Percentiles rank a stretch among this genome's conserved stretches.
phyloP scores from a whole-genome alignment of 2,113 vertebrate species.

The Setophaga petechia region DNA sequence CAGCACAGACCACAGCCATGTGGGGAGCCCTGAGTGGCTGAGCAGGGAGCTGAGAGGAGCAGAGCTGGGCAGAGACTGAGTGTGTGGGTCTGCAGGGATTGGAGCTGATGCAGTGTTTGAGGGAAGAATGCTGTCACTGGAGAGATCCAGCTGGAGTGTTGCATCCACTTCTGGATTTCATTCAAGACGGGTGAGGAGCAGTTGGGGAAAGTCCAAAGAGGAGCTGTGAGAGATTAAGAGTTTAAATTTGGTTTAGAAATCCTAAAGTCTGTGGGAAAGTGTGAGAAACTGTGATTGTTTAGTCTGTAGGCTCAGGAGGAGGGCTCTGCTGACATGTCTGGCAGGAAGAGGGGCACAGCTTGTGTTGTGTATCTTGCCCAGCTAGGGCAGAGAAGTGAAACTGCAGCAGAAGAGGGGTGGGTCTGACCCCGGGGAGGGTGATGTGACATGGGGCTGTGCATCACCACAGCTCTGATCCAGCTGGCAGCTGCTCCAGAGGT shows the following conservation, averaged over 20 bases:
- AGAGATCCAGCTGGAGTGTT: not conserved
- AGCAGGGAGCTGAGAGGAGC: not conserved
- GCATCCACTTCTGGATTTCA: not conserved
- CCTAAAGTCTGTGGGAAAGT: not conserved
- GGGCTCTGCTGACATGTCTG: not conserved
- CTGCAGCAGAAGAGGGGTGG: not conserved
- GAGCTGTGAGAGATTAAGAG: not conserved
- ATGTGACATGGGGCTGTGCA: not conserved
- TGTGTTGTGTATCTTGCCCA: not conserved
- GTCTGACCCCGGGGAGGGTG: not conserved
- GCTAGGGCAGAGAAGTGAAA: not conserved
- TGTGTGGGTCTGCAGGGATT: not conserved
- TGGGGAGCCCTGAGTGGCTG: not conserved
- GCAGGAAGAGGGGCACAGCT: not conserved
- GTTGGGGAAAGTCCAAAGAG: not conserved
- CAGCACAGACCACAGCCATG: rapidly evolving
- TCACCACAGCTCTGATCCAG: not conserved
- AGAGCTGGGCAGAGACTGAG: not conserved
- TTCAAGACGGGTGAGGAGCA: not conserved
- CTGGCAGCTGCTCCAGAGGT: not conserved
- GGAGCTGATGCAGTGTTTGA: not conserved
- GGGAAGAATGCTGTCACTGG: not conserved
- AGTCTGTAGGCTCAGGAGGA: not conserved
- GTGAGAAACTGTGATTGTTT: not conserved
- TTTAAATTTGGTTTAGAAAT: not conserved